Evolutionary conservation across 1,140 invertebrate species (phyloP), one percentile per base, ranked within the genome.

Genomic region (Aphelinus certus): DNA sequence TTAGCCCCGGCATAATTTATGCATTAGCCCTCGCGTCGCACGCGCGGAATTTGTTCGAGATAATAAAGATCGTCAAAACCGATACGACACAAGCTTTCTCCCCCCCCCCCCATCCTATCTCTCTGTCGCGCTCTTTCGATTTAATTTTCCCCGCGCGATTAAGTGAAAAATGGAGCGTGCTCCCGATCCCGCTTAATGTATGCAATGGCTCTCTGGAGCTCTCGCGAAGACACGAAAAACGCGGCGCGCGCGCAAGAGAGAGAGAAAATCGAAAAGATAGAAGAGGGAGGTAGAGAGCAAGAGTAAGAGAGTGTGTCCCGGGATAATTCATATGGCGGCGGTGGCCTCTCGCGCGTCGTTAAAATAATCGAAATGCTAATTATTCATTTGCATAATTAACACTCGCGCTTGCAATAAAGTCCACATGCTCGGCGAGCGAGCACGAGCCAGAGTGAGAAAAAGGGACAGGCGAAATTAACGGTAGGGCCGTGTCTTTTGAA

Each of bases 291-390:
- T 26, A 26, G 26, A 51, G 2, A 63, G 62, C 4, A 47, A 64
- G 62, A 64, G 51, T 9, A 53, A 9, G 4, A 53, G 51, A 53
- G 4, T 65, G 53, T 7, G 43, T 1, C 9, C 43, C 7, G 7
- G 9, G 53, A 57, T 65, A 65, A 55, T 65, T 64, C 57, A 65
- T 64, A 64, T 71, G 5, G 48, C 69, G 7, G 51, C 26, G 45
- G 61, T n/a, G 9, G 58, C 6, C 55, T 67, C 63, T 73, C 4
- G n/a, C 47, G 51, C 69, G 10, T 62, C 67, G 77, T 76, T 66
- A 81, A 85, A 86, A 83, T 86, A 84, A 87, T 86, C 83, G 82
- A 83, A 85, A 85, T 82, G 83, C 79, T 85, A 86, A 86, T 87
- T 83, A 83, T 83, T 85, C 81, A 82, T 84, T 83, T 83, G 82